Conservation (phyloP, 2,113 vertebrate species). For the Hypocryptadius cinnamomeus region DNA sequence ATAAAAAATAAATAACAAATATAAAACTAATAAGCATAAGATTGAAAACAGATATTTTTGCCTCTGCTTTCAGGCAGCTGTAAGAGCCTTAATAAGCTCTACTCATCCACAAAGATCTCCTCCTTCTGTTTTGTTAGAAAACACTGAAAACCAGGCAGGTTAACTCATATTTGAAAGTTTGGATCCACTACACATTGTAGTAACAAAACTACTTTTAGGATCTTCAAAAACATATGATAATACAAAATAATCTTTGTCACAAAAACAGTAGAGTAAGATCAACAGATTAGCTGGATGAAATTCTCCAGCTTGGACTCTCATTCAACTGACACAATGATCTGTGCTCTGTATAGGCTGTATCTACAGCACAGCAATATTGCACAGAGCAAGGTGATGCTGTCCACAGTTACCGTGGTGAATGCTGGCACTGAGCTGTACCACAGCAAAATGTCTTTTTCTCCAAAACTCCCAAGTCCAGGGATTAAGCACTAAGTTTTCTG, state of each 20-base stretch:
- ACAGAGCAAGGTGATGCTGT: background rate
- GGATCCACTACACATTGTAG: background rate
- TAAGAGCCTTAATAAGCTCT: background rate
- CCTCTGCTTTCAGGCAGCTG: background rate
- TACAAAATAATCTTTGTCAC: background rate
- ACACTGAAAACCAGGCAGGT: background rate
- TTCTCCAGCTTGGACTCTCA: background rate
- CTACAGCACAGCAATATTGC: background rate
- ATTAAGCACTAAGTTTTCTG: background rate
- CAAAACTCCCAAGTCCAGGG: background rate
- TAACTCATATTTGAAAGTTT: background rate
- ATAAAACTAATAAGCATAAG: background rate
- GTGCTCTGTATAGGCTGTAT: background rate
- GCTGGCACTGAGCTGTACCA: background rate
- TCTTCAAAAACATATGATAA: background rate
- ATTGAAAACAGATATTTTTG: background rate
- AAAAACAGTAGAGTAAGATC: background rate
- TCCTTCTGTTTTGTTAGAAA: background rate
- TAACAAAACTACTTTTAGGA: background rate
- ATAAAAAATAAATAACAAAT: background rate
- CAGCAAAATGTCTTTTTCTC: background rate
- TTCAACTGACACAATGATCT: background rate
- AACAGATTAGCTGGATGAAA: background rate
- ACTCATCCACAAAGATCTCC: background rate
- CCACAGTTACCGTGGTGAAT: background rate